Evolutionary conservation across 2,888 invertebrate species (phyloP).

Genomic region (Bombylius discolor): DNA sequence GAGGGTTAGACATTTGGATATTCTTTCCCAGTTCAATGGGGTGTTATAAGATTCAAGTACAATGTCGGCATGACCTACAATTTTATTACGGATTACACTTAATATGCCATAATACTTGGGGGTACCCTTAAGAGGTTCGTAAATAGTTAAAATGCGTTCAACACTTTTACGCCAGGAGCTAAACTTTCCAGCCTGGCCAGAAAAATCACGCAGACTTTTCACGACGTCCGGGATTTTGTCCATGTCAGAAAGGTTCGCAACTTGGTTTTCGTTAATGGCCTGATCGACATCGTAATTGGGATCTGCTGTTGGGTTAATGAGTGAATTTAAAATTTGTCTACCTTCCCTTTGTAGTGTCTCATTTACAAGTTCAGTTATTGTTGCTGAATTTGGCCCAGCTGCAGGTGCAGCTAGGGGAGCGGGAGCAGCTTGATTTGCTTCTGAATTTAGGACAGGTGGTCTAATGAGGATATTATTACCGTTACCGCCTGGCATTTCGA

Average conservation of each 20-base stretch:
- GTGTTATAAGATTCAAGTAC: constrained; percentile 12
- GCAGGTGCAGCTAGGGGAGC: too few species aligned
- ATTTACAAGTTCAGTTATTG: neutral
- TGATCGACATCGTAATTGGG: too few species aligned
- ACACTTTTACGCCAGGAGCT: constrained; percentile 10
- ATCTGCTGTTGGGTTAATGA: too few species aligned
- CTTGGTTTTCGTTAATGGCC: too few species aligned
- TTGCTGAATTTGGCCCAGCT: neutral
- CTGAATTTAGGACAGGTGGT: neutral
- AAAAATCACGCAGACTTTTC: constrained; percentile 5
- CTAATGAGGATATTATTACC: neutral
- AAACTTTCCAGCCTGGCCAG: constrained; percentile 7
- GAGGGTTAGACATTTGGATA: constrained; percentile 8
- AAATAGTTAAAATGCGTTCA: constrained; percentile 8
- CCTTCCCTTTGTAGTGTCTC: too few species aligned
- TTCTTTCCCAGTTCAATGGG: constrained; percentile 8
- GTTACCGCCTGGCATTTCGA: neutral
- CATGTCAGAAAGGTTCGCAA: neutral
- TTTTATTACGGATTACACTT: constrained; percentile 10
- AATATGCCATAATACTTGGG: constrained; percentile 12
- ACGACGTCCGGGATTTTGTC: constrained; percentile 9
- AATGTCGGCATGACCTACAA: constrained; percentile 9
- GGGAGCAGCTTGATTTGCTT: neutral
- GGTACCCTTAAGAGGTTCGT: constrained; percentile 8
- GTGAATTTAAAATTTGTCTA: too few species aligned